Percentiles rank a stretch among this genome's conserved stretches.
Evolutionary conservation across 2,888 invertebrate genomes (phyloP).

Genomic region (Watsonalla cultraria): DNA sequence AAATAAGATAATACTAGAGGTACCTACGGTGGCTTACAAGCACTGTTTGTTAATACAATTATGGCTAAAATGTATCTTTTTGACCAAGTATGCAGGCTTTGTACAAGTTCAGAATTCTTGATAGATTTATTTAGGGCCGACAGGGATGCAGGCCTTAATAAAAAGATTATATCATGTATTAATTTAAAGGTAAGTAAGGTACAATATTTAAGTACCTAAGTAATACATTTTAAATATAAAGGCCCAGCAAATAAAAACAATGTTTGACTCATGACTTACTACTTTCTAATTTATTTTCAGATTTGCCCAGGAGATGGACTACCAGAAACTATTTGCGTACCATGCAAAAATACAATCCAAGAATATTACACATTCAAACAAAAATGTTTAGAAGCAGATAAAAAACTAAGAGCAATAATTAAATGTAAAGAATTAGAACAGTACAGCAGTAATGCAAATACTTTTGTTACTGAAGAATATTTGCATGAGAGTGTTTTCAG

Average conservation of each 20-base stretch:
- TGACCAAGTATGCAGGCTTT: conserved; percentile 20
- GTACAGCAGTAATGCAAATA: background rate
- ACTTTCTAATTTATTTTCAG: conserved; percentile 2
- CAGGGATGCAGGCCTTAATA: conserved; percentile 9
- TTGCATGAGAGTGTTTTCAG: background rate
- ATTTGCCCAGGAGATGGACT: conserved; percentile 17
- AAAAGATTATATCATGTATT: conserved; percentile 16
- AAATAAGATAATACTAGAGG: too few relatives aligned
- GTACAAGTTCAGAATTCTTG: conserved; percentile 15
- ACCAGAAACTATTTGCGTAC: conserved; percentile 24
- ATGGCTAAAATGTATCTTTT: conserved; percentile 3
- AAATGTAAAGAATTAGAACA: background rate
- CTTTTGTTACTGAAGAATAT: background rate
- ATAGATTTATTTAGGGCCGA: conserved; percentile 12
- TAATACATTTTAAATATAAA: too few relatives aligned
- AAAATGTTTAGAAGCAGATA: conserved; percentile 24
- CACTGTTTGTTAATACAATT: too few relatives aligned
- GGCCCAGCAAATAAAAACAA: too few relatives aligned
- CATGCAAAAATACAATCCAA: conserved; percentile 28
- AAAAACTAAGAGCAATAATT: background rate
- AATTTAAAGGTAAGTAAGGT: conserved; percentile 16
- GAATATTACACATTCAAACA: conserved; percentile 35
- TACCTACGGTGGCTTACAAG: too few relatives aligned
- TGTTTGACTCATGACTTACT: too few relatives aligned
- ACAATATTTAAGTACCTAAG: too few relatives aligned